Base-by-base conservation (phyloP, 2,113 vertebrate species). In the Toxostoma redivivum region DNA sequence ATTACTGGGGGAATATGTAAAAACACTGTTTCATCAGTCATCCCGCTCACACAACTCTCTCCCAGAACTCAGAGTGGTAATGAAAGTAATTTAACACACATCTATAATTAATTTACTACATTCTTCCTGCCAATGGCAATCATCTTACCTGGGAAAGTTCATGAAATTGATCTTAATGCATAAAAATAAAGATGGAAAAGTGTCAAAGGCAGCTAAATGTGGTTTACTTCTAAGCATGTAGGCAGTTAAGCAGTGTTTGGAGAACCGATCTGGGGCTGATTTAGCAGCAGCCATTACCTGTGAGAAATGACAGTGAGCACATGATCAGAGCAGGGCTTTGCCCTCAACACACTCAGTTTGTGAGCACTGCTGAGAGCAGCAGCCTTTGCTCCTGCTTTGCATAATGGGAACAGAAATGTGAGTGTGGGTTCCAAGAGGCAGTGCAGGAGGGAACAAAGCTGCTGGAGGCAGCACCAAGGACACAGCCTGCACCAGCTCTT, bases 11-110 rank as follows among this genome's bases (percentile, higher is more conserved):
- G 97, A 97, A 98, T 95, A 92, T 88, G 96, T 83, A 62, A 89
- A 98, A 97, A 94, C 90, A 86, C 82, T 80, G 67, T 98, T 97
- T 97, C 97, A 98, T 98, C 97, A 97, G 94, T 97, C 98, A 99
- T 98, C 97, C 95, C 61, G 92, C 95, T 98, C 98, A 97, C 92
- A 89, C 73, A 91, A 94, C 97, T 97, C 96, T 92, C 95, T 97
- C 97, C 97, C 96, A 97, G 96, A 97, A 98, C 96, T 88, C 96
- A 96, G 95, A 95, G 96, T 98, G 97, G 98, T 99, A 99, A 99
- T 98, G 98, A 98, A 99, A 99, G 98, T 98, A 98, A 99, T 99
- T 99, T 99, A 99, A 99, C 98, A 98, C 98, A 98, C 98, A 99
- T 99, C 98, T 98, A 99, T 99, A 99, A 99, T 99, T 99, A 99